Evolutionary conservation across 2,888 invertebrate species (phyloP), one percentile per base, ranked within the genome.

Genomic region (Andrena haemorrhoa): DNA sequence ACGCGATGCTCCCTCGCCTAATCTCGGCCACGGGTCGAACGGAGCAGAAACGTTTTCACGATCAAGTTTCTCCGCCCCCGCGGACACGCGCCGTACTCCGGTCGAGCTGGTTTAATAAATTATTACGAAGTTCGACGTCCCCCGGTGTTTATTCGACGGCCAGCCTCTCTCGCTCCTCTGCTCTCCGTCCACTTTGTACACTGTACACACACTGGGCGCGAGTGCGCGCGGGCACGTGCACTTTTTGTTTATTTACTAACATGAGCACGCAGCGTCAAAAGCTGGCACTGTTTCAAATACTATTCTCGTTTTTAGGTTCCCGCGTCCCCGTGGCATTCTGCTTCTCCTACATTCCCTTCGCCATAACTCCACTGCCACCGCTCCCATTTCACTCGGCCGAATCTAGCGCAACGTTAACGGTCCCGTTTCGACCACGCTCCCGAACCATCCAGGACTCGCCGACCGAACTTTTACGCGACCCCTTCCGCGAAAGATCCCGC

Each of bases 201-300:
- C 16, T 5, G 41, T 41, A 41, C 41, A 41, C 41, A 41, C 41
- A 12, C 41, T 41, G 41, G 12, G 41, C 4, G 41, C 1, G 41
- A 41, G 41, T 41, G 16, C 75, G 23, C 47, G 71, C 64, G 7
- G 58, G 56, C 75, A 74, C 78, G 73, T 73, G 10, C 58, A 49
- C 47, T 58, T 78, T 79, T 79, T 78, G 60, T 87, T 84, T 84
- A 79, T 87, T 87, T 84, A 79, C 76, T 41, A 72, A 76, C 64
- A 60, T 56, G 80, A 72, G 73, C 71, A 82, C 72, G 79, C 77
- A 75, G 73, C 88, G 75, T 88, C 88, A 85, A 86, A 86, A 79
- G 84, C 86, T 91, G 91, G 91, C 91, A 89, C 70, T 79, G 88
- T 86, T 86, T 90, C 91, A 91, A 91, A 60, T 79, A 85, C 87